Base-by-base conservation (phyloP, 2,113 vertebrate species). In the Pleuronectes platessa region DNA sequence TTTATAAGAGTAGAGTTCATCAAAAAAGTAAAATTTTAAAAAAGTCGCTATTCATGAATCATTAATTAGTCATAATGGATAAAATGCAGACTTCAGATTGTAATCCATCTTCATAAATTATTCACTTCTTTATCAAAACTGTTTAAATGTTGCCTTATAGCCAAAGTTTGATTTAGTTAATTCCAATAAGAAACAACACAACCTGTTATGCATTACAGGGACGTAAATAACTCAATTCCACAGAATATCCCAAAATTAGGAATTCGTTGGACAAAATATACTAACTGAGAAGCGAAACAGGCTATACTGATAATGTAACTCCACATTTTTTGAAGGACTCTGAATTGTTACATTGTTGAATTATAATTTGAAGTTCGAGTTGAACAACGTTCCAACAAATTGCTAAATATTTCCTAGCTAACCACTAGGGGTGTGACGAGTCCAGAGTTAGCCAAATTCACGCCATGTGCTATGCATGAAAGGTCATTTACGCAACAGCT, bases 361-460 rank as follows among this genome's bases (percentile, higher is more conserved):
- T 66, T 65, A 2, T 0, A 60, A 53, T 13, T 24, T 54, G 20
- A 54, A 24, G 20, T 10, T 24, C 10, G 21, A 24, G 7, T 56
- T 5, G n/a, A 24, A 24, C 13, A 11, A 56, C 9, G 2, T 9
- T 24, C 11, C 54, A 23, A 56, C 21, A n/a, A 14, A n/a, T 20
- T 21, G 51, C 51, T 11, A 18, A 53, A 42, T 42, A 42, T 42
- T 42, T 42, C 40, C 40, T 37, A 78, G 61, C 7, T 82, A 67
- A 59, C 91, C 91, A 91, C 84, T 61, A 91, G 89, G 80, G 83
- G 85, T 62, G 45, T 18, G 3, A 21, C 13, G 17, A 63, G 58
- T 27, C 20, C 21, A 37, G 18, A 61, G 13, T 37, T 24, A 27
- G 31, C 61, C n/a, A 20, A 58, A 21, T 47, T 65, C 42, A 62